phyloP scores from a whole-genome alignment of 2,888 invertebrate genomes.

The Scrobipalpa atriplicella region DNA sequence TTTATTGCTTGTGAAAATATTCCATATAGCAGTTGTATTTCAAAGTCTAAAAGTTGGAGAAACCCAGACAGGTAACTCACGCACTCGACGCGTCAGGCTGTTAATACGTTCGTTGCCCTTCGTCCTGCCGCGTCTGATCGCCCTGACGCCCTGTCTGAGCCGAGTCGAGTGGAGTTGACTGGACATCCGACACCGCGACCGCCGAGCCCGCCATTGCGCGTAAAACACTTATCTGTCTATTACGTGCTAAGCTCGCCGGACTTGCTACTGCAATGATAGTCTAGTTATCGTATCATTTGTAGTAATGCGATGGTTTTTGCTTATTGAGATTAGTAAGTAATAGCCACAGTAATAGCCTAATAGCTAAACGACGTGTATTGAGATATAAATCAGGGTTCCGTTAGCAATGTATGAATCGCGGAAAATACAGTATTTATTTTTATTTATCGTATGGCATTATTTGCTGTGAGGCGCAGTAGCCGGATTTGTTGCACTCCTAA shows the following conservation, averaged over 20 bases:
- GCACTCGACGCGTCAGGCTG: constrained; percentile 43
- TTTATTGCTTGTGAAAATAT: background rate
- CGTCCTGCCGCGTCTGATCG: constrained; percentile 32
- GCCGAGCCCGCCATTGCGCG: constrained; percentile 10
- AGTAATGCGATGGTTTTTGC: background rate
- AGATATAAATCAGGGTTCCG: background rate
- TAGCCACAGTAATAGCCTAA: too few relatives aligned
- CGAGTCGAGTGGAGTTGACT: background rate
- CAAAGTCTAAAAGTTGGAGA: background rate
- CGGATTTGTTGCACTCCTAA: too few relatives aligned
- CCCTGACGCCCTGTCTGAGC: background rate
- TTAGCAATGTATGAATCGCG: background rate
- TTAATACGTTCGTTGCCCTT: constrained; percentile 64
- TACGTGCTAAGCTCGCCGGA: constrained; percentile 12
- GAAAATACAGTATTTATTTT: too few relatives aligned
- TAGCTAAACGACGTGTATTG: background rate
- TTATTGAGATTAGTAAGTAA: background rate
- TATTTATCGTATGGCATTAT: too few relatives aligned
- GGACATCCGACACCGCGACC: constrained; percentile 18
- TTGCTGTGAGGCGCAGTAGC: too few relatives aligned
- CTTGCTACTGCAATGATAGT: constrained; percentile 11
- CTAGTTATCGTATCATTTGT: background rate
- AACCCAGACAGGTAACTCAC: constrained; percentile 38
- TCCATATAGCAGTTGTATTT: background rate
- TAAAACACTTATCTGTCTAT: constrained; percentile 28